These are phyloP conservation scores for Chaetogeoica ovagalla DNA, from an alignment of 2,888 invertebrate species.

Conservation along the genomic window DNA sequence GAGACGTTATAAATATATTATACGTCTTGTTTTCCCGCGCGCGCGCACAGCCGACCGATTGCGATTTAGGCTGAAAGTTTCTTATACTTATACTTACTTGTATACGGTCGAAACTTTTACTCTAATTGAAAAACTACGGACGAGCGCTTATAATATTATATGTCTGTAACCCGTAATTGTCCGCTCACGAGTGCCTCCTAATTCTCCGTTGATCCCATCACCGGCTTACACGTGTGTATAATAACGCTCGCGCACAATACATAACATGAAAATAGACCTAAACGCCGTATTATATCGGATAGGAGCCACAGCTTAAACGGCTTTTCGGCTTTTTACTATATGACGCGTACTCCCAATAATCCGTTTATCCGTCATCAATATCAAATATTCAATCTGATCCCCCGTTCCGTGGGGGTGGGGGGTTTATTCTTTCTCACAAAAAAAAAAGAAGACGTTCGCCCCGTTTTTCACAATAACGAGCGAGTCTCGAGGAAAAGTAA, in stretches of 20 bases:
- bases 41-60: no score
- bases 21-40: conserved; percentile 14
- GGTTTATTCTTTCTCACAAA: not conserved
- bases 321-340: conserved; percentile 10
- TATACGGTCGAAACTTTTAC: conserved; percentile 17
- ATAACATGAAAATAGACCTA: no score
- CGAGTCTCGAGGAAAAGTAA: no score
- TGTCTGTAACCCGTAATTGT: conserved; percentile 11
- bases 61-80: not conserved
- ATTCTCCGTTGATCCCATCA: conserved; percentile 24
- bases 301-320: conserved; percentile 14
- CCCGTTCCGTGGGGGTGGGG: no score
- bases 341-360: no score
- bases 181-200: conserved; percentile 17
- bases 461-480: no score
- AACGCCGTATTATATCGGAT: no score
- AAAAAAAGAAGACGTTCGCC: no score
- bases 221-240: conserved; percentile 15
- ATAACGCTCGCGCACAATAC: no score
- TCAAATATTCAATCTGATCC: conserved; percentile 1
- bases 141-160: not conserved
- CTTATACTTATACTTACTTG: not conserved
- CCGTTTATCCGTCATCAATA: not conserved
- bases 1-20: conserved; percentile 25
- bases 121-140: conserved; percentile 46